Percentiles rank a stretch among this genome's conserved stretches.
Evolutionary conservation across 2,113 vertebrate genomes (phyloP).

Genomic region (Heterocephalus glaber): DNA sequence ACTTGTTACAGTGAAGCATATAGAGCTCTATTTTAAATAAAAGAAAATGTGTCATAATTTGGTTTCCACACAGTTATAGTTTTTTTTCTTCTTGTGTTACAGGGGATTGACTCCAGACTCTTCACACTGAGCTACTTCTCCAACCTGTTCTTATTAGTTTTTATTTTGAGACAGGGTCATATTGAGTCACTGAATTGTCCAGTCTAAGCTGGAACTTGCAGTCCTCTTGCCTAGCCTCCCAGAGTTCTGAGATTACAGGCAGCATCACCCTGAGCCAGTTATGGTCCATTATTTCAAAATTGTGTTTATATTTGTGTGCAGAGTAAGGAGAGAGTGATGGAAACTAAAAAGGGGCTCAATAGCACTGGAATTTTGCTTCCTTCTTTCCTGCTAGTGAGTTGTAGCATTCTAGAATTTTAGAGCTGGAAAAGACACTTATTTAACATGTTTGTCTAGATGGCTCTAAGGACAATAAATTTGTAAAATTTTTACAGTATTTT

Average conservation of each 20-base stretch:
- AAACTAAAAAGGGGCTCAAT: not conserved
- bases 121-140: not conserved
- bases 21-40: slow-evolving; percentile 80
- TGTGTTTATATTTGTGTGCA: slow-evolving; percentile 42
- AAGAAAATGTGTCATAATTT: slow-evolving; percentile 67
- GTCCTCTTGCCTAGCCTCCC: not conserved
- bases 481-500: not conserved
- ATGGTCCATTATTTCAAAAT: slow-evolving; percentile 28
- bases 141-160: not conserved
- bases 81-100: not conserved
- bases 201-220: not conserved
- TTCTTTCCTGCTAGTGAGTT: not conserved
- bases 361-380: not conserved
- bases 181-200: not conserved
- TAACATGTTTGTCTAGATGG: not conserved
- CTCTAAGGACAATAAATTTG: not conserved
- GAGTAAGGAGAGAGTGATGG: not conserved
- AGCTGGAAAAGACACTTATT: not conserved
- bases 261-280: not conserved
- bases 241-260: not conserved
- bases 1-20: slow-evolving; percentile 75
- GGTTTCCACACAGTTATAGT: slow-evolving; percentile 53
- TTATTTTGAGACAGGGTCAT: not conserved
- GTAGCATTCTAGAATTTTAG: not conserved
- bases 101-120: not conserved